Base-by-base conservation (phyloP, 1,140 invertebrate genomes). In the Linepithema humile region DNA sequence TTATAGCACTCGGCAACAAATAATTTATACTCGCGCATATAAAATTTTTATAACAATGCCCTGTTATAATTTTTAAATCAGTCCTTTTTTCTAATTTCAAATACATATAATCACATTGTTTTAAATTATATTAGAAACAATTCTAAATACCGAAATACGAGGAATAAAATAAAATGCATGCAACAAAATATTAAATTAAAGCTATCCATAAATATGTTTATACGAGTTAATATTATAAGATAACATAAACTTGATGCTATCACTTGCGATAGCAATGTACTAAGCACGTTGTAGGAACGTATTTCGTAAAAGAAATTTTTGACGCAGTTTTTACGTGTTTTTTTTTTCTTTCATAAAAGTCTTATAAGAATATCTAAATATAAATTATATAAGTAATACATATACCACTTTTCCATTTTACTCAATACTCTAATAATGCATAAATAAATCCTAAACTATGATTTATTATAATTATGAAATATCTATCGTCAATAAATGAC, bases 91-190 rank as follows among this genome's bases (percentile, higher is more conserved):
- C 15, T 15, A 50, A 77, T 48, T 48, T 23, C 40, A 26, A 23
- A 17, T 64, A 3, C 9, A 20, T 29, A 2, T 20, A 64, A 77
- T 40, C 9, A 12, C 38, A 64, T 77, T 38, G 2, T 15, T 26
- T 23, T 62, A 17, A 1, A 26, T 72, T 7, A 72, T 15, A 26
- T 32, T 75, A 62, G 59, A 69, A 80, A 80, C 32, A 78, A 73
- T 3, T 15, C n/a, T n/a, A n/a, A 78, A 86, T 78, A 50, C 50
- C 26, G 64, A 23, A 53, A 35, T 48, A 50, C 59, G 26, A 83
- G 12, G 29, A 35, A 67, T 17, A 85, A 35, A 74, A 26, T 77
- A 72, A 43, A 64, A 45, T 62, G 35, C 45, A 29, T 50, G 32
- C 12, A n/a, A 70, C 72, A 62, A 73, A 82, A 2, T 1, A 55